phyloP scores from a whole-genome alignment of 64 coral and sea anemone genomes.

The Porites lutea region DNA sequence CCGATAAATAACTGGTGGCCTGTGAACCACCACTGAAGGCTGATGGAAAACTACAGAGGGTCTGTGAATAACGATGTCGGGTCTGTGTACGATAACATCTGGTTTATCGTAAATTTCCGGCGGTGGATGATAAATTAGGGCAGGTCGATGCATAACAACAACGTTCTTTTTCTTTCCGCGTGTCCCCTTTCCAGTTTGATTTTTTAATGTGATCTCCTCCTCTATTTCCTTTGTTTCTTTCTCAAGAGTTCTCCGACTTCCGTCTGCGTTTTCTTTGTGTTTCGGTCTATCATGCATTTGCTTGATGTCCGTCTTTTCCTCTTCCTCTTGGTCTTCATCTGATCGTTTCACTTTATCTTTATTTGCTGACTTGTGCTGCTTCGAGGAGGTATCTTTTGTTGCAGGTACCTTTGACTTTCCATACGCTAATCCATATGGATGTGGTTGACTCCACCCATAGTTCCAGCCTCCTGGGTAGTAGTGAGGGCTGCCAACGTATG shows the following conservation, averaged over 20 bases:
- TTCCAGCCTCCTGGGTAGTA: slow-evolving; percentile 76
- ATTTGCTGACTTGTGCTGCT: not conserved
- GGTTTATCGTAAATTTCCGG: slow-evolving; percentile 77
- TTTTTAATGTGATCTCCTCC: slow-evolving; percentile 7
- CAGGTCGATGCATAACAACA: slow-evolving; percentile 72
- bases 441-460: slow-evolving; percentile 33
- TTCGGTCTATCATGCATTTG: not conserved
- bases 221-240: not conserved
- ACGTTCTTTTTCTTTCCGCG: slow-evolving; percentile 72
- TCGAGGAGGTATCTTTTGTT: not conserved
- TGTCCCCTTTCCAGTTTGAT: not conserved
- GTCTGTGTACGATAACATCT: slow-evolving; percentile 67
- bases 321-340: not conserved
- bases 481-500: slow-evolving; percentile 89
- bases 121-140: slow-evolving; percentile 73
- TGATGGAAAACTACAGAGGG: slow-evolving; percentile 81
- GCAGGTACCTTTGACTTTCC: slow-evolving; percentile 63
- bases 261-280: not conserved
- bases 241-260: slow-evolving; percentile 1
- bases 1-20: slow-evolving; percentile 67
- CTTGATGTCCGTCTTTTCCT: not conserved
- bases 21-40: slow-evolving; percentile 73
- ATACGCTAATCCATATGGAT: not conserved
- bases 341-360: slow-evolving; percentile 42
- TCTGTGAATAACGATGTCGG: slow-evolving; percentile 74